Evolutionary conservation across 2,113 vertebrate genomes (phyloP).

Genomic region (Ciconia boyciana): DNA sequence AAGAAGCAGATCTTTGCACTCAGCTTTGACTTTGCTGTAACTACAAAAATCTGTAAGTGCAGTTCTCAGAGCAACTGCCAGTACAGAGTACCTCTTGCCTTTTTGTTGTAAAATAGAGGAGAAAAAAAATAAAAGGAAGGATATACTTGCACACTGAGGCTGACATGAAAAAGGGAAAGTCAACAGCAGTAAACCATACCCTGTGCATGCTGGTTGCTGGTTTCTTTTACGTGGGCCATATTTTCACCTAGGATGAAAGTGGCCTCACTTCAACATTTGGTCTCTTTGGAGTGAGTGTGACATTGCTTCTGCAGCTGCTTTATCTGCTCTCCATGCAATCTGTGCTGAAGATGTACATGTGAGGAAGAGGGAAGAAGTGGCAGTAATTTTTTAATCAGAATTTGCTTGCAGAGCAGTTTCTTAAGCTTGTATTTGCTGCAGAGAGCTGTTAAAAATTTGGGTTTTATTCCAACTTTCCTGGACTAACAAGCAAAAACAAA

Average conservation of each 20-base stretch:
- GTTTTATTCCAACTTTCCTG: neutral
- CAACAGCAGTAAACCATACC: neutral
- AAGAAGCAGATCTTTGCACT: neutral
- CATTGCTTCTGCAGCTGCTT: neutral
- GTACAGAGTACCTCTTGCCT: neutral
- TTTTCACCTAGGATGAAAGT: neutral
- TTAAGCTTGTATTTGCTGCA: neutral
- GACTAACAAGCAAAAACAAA: neutral
- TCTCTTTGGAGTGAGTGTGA: neutral
- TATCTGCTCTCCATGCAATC: neutral
- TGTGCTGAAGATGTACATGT: neutral
- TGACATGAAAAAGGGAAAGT: neutral
- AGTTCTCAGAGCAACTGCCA: neutral
- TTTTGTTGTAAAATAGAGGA: neutral
- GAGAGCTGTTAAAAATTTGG: neutral
- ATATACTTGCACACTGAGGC: neutral
- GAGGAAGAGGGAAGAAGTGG: neutral
- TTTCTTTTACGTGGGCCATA: neutral
- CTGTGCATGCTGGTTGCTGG: neutral
- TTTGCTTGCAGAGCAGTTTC: neutral
- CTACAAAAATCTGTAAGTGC: neutral
- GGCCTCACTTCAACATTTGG: neutral
- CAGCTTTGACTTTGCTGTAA: neutral
- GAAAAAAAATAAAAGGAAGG: neutral
- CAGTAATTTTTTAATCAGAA: neutral